These are phyloP conservation scores for Spermophilus dauricus DNA, from an alignment of 2,113 vertebrate genomes.

Conservation along the genomic window DNA sequence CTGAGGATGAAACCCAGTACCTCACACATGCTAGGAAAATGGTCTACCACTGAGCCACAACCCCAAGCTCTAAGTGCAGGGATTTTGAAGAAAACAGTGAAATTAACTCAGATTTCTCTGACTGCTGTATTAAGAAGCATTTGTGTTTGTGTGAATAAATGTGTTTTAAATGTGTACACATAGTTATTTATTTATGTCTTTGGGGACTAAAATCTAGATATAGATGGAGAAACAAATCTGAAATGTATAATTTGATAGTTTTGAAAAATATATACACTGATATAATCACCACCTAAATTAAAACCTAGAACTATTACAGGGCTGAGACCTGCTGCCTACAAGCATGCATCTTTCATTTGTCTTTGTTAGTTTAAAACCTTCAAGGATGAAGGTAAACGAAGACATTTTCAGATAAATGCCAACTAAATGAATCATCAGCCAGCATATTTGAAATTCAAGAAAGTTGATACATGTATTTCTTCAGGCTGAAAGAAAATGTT, in stretches of 20 bases:
- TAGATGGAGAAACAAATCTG: not conserved
- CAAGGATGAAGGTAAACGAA: not conserved
- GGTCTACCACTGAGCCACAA: no score
- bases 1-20: no score
- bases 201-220: not conserved
- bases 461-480: not conserved
- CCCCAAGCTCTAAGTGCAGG: no score
- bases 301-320: not conserved
- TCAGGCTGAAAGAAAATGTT: not conserved
- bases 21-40: no score
- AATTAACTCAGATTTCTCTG: not conserved
- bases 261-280: not conserved
- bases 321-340: no score
- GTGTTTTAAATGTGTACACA: not conserved
- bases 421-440: not conserved
- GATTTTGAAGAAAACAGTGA: not conserved
- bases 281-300: not conserved
- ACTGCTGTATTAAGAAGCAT: not conserved
- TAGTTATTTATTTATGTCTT: not conserved
- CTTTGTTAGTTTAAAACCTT: not conserved
- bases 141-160: not conserved
- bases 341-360: no score
- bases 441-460: not conserved
- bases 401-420: not conserved
- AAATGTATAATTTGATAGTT: not conserved